Conservation (phyloP, 2,797 vertebrate genomes). For the Ispidina picta region DNA sequence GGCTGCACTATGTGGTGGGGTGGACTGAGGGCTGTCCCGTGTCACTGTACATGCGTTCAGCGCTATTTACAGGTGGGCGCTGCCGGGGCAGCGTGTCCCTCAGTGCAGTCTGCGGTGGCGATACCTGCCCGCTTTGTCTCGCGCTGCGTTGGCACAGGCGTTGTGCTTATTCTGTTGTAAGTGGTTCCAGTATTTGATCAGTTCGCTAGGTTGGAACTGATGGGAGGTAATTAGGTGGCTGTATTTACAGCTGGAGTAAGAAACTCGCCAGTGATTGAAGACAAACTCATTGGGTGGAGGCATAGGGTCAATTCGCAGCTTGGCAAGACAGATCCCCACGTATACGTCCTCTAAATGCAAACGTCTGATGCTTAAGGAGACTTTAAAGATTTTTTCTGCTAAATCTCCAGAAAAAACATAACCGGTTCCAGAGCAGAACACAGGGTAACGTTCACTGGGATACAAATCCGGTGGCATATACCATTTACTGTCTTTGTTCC, state of each 20-base stretch:
- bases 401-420: slow-evolving; percentile 96
- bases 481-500: slow-evolving; percentile 96
- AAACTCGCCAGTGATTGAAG: slow-evolving; percentile 98
- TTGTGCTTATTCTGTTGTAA: slow-evolving; percentile 94
- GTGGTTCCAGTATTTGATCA: slow-evolving; percentile 96
- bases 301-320: slow-evolving; percentile 88
- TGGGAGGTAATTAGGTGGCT: slow-evolving; percentile 97
- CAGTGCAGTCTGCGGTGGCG: slow-evolving; percentile 89
- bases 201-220: slow-evolving; percentile 92
- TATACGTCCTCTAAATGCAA: slow-evolving; percentile 96
- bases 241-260: slow-evolving; percentile 98
- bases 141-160: slow-evolving; percentile 85
- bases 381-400: slow-evolving; percentile 88
- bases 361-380: slow-evolving; percentile 84
- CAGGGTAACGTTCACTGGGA: slow-evolving; percentile 89
- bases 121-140: slow-evolving; percentile 81
- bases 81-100: slow-evolving; percentile 46
- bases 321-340: slow-evolving; percentile 92
- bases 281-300: slow-evolving; percentile 92
- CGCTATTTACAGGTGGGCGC: slow-evolving; percentile 53
- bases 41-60: slow-evolving; percentile 79
- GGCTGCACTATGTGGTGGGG: slow-evolving; percentile 82
- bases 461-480: slow-evolving; percentile 94
- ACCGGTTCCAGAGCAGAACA: slow-evolving; percentile 98
- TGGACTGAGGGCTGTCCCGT: slow-evolving; percentile 76